Evolutionary conservation across 2,888 invertebrate species (phyloP).

Genomic region (Caenorhabditis macrosperma): DNA sequence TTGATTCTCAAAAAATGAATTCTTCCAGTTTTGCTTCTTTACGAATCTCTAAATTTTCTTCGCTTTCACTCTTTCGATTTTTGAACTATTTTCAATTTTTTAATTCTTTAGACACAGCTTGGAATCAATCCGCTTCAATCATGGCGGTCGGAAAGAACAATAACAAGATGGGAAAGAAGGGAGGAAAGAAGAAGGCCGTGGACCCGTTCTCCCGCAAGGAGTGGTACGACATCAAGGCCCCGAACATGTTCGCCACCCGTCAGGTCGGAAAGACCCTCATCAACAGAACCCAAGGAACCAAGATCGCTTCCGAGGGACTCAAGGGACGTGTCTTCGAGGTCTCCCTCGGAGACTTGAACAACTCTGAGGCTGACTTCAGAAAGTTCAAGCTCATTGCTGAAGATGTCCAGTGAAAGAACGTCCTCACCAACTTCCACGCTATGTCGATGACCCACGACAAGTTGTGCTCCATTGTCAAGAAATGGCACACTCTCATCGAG

Average conservation of each 20-base stretch:
- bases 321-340: constrained; percentile 98
- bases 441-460: constrained; percentile 99
- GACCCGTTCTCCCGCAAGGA: constrained; percentile 99
- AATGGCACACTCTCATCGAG: constrained; percentile 97
- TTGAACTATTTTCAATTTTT: background rate
- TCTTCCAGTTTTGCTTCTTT: no score
- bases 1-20: no score
- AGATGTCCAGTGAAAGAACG: constrained; percentile 95
- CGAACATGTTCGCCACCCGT: constrained; percentile 96
- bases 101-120: constrained; percentile 64
- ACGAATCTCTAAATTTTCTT: no score
- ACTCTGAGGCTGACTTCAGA: constrained; percentile 95
- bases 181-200: constrained; percentile 97
- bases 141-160: constrained; percentile 84
- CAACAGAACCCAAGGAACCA: constrained; percentile 94
- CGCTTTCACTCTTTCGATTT: no score
- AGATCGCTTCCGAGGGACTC: constrained; percentile 96
- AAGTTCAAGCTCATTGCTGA: constrained; percentile 98
- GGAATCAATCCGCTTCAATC: constrained; percentile 65
- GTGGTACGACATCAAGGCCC: constrained; percentile 99
- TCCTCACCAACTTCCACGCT: constrained; percentile 98
- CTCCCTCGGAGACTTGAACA: constrained; percentile 95
- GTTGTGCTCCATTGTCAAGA: constrained; percentile 99
- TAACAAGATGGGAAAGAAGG: constrained; percentile 97
- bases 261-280: constrained; percentile 97